Evolutionary conservation across 2,888 invertebrate species (phyloP).

Genomic region (Leptopilina drosophilae): DNA sequence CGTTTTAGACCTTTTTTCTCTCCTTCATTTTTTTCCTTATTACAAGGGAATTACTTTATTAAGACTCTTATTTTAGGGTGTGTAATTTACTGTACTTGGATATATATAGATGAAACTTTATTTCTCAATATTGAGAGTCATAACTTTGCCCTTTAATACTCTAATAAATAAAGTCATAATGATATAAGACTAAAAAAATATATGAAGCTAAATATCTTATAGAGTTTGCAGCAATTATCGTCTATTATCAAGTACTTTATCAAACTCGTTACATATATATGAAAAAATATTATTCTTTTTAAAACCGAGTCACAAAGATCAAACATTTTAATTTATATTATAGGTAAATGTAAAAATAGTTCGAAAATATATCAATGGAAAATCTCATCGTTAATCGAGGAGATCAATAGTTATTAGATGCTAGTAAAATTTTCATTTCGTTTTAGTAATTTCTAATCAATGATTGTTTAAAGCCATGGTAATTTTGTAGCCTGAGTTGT

Average conservation of each 20-base stretch:
- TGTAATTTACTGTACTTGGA: neutral
- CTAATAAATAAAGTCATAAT: slow-evolving; percentile 1
- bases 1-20: neutral
- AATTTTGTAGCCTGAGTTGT: no score
- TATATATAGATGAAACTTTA: neutral
- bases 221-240: neutral
- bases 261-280: no score
- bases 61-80: neutral
- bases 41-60: neutral
- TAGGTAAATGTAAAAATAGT: no score
- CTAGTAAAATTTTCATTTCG: no score
- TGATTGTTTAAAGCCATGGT: no score
- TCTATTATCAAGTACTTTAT: neutral
- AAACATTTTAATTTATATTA: no score
- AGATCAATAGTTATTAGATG: no score
- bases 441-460: no score
- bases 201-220: neutral
- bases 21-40: neutral
- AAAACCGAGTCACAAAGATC: no score
- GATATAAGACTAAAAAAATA: neutral
- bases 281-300: no score
- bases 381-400: no score
- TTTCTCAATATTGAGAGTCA: neutral
- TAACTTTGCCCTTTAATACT: slow-evolving; percentile 1
- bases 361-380: no score